Conservation (phyloP, 2,797 vertebrate species). For the Catostomus latipinnis region DNA sequence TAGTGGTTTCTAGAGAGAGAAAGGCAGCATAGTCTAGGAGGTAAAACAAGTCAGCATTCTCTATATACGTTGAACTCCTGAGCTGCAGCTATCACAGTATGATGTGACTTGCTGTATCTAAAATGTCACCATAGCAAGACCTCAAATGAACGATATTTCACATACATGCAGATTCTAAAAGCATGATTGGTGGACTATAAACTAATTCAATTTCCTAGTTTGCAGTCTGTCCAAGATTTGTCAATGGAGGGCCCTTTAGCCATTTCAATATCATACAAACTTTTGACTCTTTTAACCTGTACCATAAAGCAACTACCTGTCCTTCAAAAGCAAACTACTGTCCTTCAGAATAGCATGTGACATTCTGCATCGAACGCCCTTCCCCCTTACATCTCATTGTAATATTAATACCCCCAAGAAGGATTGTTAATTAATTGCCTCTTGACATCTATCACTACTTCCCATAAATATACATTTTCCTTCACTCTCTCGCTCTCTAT, state of each 20-base stretch:
- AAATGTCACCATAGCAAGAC: neutral
- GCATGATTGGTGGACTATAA: constrained; percentile 25
- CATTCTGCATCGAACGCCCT: neutral
- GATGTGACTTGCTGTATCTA: neutral
- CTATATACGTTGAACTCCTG: constrained; percentile 7
- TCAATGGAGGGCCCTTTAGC: too few species aligned
- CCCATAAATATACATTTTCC: constrained; percentile 2
- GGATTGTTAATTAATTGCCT: neutral
- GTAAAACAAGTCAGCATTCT: neutral
- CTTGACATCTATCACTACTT: neutral
- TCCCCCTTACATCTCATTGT: neutral
- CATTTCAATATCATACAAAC: too few species aligned
- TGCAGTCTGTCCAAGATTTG: constrained; percentile 26
- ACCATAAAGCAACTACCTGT: too few species aligned
- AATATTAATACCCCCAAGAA: neutral
- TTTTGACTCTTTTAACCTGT: too few species aligned
- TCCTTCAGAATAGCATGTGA: constrained; percentile 1
- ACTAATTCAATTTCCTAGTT: constrained; percentile 37
- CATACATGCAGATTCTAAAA: neutral
- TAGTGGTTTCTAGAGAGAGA: neutral
- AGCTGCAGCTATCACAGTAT: neutral
- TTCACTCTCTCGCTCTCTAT: neutral
- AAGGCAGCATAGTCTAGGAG: neutral
- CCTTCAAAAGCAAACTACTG: neutral
- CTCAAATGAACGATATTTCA: constrained; percentile 13